Percentiles rank a stretch among this genome's conserved stretches.
Conservation (phyloP, 2,888 invertebrate genomes). For the Lumbricus terrestris region DNA sequence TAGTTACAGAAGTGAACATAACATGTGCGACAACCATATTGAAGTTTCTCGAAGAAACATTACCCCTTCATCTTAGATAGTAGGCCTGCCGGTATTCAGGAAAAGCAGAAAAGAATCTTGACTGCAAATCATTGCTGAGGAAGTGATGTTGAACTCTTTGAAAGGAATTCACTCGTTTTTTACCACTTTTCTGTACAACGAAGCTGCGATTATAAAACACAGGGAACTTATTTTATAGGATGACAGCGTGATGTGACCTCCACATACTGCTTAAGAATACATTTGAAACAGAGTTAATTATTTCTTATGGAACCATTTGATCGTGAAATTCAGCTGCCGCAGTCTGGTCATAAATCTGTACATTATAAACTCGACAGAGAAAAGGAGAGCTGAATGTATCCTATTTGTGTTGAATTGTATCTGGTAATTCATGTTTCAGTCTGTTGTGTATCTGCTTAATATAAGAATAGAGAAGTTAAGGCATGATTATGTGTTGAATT, state of each 20-base stretch:
- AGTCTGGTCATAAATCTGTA: neutral
- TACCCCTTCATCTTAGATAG: too few species aligned
- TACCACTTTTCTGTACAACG: neutral
- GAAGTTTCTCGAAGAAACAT: too few species aligned
- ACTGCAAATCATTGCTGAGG: neutral
- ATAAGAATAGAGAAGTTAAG: neutral
- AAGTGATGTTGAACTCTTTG: neutral
- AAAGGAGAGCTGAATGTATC: too few species aligned
- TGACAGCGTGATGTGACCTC: neutral
- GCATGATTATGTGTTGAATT: neutral
- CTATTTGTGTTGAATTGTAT: too few species aligned
- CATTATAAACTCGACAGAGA: too few species aligned
- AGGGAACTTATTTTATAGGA: neutral
- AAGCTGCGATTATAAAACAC: neutral
- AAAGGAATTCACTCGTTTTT: neutral
- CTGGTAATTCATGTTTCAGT: too few species aligned
- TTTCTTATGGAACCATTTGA: too few species aligned
- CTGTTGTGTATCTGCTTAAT: neutral
- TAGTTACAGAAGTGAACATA: too few species aligned
- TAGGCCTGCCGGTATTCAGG: too few species aligned
- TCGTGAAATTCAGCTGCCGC: neutral
- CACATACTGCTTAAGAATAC: neutral
- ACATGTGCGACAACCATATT: too few species aligned
- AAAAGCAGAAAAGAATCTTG: too few species aligned
- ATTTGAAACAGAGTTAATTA: neutral